Base-by-base conservation (phyloP, 2,113 vertebrate genomes). In the Colius striatus region DNA sequence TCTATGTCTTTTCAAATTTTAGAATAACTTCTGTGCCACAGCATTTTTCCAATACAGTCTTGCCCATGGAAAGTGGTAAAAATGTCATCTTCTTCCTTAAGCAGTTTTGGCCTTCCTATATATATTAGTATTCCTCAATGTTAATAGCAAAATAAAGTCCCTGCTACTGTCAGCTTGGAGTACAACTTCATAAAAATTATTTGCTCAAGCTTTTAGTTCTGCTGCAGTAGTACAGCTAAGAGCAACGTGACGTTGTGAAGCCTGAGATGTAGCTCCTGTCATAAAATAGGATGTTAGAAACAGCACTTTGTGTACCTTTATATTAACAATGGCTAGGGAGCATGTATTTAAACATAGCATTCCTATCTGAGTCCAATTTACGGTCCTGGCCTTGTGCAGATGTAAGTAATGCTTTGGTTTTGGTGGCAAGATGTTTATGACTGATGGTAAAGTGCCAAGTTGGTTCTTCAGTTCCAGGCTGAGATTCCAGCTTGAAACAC, bases 381-480 rank as follows among this genome's bases (percentile, higher is more conserved):
- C 18, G 78, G 2, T 38, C 43, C 27, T 23, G 22, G 43, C 22
- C 13, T 60, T 0, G 0, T 61, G 15, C 41, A 84, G 34, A 48
- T 55, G 1, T 34, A 63, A 71, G 48, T 5, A 65, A 63, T 5
- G 11, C 51, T 86, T 72, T 76, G 45, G 7, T 38, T 90, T 80
- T 41, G 55, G 27, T 67, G 85, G 38, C 55, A 93, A 50, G 65
- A 34, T 38, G 29, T 87, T 89, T 72, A 36, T 23, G n/a, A 29
- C 53, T 38, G 50, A 50, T 5, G 23, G 6, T 68, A n/a, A 92
- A 41, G 14, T 4, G 61, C 68, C 76, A 86, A 51, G 38, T 7
- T 55, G 14, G 34, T 71, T 93, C 50, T 72, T 18, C 34, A 57
- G 30, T 50, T 81, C 41, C 45, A 82, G 13, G 16, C 6, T 41